Percentiles rank a stretch among this genome's conserved stretches.
Conservation (phyloP, 2,797 vertebrate species). For the Pantherophis alleghaniensis region DNA sequence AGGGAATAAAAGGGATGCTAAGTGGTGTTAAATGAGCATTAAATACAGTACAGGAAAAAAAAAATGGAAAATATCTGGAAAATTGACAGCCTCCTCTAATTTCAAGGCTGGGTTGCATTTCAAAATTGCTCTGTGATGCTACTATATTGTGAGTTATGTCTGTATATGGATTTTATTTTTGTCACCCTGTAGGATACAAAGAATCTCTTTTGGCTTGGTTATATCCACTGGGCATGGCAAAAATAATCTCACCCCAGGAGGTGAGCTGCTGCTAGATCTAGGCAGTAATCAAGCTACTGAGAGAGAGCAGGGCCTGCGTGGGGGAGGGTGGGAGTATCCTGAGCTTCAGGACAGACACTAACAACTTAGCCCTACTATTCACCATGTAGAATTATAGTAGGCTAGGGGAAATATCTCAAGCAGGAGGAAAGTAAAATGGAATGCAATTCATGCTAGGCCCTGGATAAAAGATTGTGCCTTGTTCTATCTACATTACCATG, state of each 20-base stretch:
- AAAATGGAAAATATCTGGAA: background rate
- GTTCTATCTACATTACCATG: background rate
- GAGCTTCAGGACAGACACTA: background rate
- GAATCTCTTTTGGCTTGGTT: background rate
- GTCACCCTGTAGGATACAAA: background rate
- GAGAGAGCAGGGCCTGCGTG: background rate
- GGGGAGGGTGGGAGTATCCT: too few species aligned
- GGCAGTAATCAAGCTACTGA: background rate
- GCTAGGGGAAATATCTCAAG: background rate
- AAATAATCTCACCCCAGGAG: background rate
- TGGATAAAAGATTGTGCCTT: background rate
- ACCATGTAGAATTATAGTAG: background rate
- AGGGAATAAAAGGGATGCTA: background rate
- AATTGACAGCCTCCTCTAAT: background rate
- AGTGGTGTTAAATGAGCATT: background rate
- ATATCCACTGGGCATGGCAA: background rate
- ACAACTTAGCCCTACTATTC: background rate
- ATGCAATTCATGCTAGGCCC: background rate
- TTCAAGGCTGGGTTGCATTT: background rate
- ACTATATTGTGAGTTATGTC: background rate
- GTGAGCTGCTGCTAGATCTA: background rate
- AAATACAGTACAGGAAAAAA: background rate
- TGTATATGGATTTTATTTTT: background rate
- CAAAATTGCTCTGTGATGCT: background rate
- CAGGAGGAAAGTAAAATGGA: background rate